Evolutionary conservation across 2,113 vertebrate genomes (phyloP).

Genomic region (Empidonax alnorum): DNA sequence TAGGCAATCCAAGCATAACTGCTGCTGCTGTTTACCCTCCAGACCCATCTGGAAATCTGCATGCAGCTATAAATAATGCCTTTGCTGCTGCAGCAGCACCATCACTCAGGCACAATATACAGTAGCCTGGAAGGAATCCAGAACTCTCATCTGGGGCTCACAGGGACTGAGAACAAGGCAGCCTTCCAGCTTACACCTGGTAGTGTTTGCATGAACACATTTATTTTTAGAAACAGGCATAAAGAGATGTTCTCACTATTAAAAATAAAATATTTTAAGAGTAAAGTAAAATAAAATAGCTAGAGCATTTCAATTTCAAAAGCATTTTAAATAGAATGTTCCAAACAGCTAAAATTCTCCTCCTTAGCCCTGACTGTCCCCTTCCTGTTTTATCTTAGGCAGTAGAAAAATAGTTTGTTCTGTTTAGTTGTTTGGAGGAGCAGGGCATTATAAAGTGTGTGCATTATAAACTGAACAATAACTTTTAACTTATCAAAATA

Average conservation of each 20-base stretch:
- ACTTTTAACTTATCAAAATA: not conserved
- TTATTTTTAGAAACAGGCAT: not conserved
- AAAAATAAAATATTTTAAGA: not conserved
- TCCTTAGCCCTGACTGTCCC: not conserved
- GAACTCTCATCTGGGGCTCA: not conserved
- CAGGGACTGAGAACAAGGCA: not conserved
- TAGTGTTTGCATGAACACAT: not conserved
- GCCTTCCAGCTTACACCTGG: not conserved
- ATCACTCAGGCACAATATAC: not conserved
- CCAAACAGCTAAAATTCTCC: not conserved
- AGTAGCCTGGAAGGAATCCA: not conserved
- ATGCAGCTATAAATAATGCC: not conserved
- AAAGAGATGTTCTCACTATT: not conserved
- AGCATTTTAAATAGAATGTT: not conserved
- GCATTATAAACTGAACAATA: not conserved
- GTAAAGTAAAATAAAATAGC: not conserved
- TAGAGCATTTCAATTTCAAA: not conserved
- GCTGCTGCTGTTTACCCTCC: not conserved
- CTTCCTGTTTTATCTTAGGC: not conserved
- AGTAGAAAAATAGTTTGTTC: not conserved
- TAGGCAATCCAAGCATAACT: not conserved
- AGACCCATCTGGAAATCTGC: not conserved
- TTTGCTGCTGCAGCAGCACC: not conserved
- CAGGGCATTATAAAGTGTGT: not conserved
- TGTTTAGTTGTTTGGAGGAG: not conserved